Base-by-base conservation (phyloP, 2,113 vertebrate genomes). In the Pimephales promelas region DNA sequence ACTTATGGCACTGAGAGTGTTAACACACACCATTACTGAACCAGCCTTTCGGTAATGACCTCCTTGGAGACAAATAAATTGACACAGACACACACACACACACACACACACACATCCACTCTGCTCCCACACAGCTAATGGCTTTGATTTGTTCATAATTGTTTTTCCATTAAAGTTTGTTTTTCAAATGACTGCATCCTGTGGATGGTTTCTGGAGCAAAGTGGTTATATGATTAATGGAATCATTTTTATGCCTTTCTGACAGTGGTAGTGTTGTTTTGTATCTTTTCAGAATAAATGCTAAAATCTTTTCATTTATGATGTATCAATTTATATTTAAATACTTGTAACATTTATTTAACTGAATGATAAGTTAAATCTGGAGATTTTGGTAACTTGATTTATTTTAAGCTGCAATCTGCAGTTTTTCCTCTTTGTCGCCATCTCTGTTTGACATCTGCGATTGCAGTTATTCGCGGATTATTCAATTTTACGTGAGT, bases 71-170 rank as follows among this genome's bases (percentile, higher is more conserved):
- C 10, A 49, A 24, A 57, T 16, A 52, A 43, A 71, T n/a, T n/a
- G n/a, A 81, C 56, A 68, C 52, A 52, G 81, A 74, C 36, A 85
- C 88, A 68, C 80, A 78, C 47, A 81, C 56, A 68, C 52, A 52
- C 20, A 81, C 61, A 78, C 26, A 85, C 88, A 68, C 80, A 78
- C 47, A 81, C 56, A 68, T 45, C 47, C 82, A 75, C 36, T 26
- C 85, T 43, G 31, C 40, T 66, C 52, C 49, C 72, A 70, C 31
- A 36, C 73, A 26, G 49, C 72, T 78, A 77, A 80, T 85, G 86
- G 59, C 89, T 89, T 88, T 88, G 90, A 92, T 92, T 91, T 91
- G 89, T 64, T 70, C 5, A 10, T 87, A 89, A 93, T 89, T 90
- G 90, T 80, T 90, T 75, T 83, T 79, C 89, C 66, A 86, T 91